Evolutionary conservation across 1,140 invertebrate genomes (phyloP).

Genomic region (Scaptomyza hsui): DNA sequence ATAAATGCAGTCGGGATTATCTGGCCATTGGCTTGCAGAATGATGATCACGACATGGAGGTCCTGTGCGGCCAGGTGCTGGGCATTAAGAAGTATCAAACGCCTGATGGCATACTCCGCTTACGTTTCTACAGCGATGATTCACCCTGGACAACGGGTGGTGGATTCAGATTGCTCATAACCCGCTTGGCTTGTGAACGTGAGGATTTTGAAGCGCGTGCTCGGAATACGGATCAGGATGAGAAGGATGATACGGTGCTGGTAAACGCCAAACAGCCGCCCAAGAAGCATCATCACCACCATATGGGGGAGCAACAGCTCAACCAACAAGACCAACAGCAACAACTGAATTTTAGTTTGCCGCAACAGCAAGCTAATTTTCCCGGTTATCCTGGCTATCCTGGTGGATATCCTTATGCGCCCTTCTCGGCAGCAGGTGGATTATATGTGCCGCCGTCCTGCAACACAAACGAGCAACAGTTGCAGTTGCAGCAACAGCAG

Average conservation of each 20-base stretch:
- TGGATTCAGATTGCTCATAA: slow-evolving; percentile 86
- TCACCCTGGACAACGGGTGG: slow-evolving; percentile 78
- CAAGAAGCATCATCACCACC: slow-evolving; percentile 51
- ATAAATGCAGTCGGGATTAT: slow-evolving; percentile 85
- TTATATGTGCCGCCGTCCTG: slow-evolving; percentile 23
- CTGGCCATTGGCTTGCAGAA: slow-evolving; percentile 81
- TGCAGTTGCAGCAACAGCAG: slow-evolving; percentile 5
- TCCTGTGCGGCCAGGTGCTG: slow-evolving; percentile 84
- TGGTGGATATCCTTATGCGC: slow-evolving; percentile 7
- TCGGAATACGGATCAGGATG: slow-evolving; percentile 17
- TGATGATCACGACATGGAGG: slow-evolving; percentile 75
- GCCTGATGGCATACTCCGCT: slow-evolving; percentile 82
- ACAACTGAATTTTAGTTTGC: slow-evolving; percentile 26
- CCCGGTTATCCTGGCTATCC: slow-evolving; percentile 17
- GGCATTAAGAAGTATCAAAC: slow-evolving; percentile 84
- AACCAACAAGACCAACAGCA: slow-evolving; percentile 36
- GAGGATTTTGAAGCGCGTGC: slow-evolving; percentile 63
- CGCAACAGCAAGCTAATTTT: slow-evolving; percentile 27
- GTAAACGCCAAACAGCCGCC: slow-evolving; percentile 56
- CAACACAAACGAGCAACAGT: neutral
- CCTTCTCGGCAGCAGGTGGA: neutral
- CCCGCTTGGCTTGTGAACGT: slow-evolving; percentile 82
- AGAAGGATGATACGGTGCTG: slow-evolving; percentile 62
- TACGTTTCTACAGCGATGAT: slow-evolving; percentile 82
- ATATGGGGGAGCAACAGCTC: slow-evolving; percentile 25